Evolutionary conservation across 1,140 invertebrate species (phyloP), one percentile per base, ranked within the genome.

Genomic region (Paramacrobiotus metropolitanus): DNA sequence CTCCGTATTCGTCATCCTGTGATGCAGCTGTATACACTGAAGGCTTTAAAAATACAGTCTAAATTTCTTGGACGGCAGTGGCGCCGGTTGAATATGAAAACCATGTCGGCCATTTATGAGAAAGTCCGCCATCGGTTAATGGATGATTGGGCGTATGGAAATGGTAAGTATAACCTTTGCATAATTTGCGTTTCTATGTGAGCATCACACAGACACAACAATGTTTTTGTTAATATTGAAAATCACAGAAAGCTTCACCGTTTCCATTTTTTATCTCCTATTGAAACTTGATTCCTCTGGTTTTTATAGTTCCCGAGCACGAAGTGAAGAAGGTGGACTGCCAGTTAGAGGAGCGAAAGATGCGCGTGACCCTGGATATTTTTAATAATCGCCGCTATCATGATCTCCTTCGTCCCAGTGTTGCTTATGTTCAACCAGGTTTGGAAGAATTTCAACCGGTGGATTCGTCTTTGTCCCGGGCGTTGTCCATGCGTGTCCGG

Each of bases 91-190:
- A 98, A 99, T 72, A 99, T 99, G 93, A 97, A 96, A 72, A 95
- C 91, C 0, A 93, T 99, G 76, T 95, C 90, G 72, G 90, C 92
- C 31, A 99, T 99, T 70, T 99, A 99, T 74, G 84, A 90, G 60
- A 97, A 96, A 80, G 93, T 82, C 9, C 67, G 79, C 31, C 87
- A 90, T 77, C 80, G 88, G 59, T 76, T 99, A 1, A 97, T 95
- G 69, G 95, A 99, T 75, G 95, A 99, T 71, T 99, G 95, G 95
- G 95, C 94, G 18, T 99, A 88, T 79, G 94, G 93, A 31, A 98
- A 98, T 78, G 84, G 82, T 83, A 75, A 71, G 66, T 15, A 55
- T 59, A 2, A n/a, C n/a, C n/a, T n/a, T n/a, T n/a, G n/a, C n/a
- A n/a, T n/a, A n/a, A n/a, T n/a, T n/a, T n/a, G n/a, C n/a, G n/a